Evolutionary conservation across 2,113 vertebrate species (phyloP).

Genomic region (Phocoena sinus): DNA sequence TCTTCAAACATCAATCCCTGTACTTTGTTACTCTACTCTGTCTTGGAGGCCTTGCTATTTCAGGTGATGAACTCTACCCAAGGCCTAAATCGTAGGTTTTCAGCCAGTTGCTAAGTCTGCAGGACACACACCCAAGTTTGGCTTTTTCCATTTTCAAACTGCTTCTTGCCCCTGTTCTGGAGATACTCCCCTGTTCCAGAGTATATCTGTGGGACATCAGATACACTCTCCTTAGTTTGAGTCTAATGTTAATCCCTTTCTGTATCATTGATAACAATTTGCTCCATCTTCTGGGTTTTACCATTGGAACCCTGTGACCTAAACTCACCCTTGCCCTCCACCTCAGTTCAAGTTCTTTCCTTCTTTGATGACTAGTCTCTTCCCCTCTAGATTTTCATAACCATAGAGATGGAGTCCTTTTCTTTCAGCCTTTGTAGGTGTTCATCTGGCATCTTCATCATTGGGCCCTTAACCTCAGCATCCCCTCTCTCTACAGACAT

Average conservation of each 20-base stretch:
- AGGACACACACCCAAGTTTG: background rate
- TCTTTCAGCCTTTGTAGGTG: background rate
- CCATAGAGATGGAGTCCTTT: background rate
- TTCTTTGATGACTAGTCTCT: background rate
- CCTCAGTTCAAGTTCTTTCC: background rate
- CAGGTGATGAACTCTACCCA: background rate
- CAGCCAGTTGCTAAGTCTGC: background rate
- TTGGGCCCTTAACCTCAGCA: background rate
- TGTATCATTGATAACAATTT: background rate
- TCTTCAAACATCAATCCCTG: background rate
- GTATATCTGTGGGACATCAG: background rate
- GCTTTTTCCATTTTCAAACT: background rate
- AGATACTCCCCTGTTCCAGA: background rate
- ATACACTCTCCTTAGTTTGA: background rate
- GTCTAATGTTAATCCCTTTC: background rate
- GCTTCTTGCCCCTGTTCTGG: background rate
- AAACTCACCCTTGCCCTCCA: background rate
- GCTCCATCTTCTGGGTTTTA: background rate
- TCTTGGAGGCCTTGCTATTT: background rate
- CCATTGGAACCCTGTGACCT: background rate
- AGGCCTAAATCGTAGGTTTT: background rate
- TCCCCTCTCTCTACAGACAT: background rate
- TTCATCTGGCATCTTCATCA: background rate
- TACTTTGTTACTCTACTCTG: background rate
- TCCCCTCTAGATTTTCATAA: background rate